Conservation (phyloP, 2,113 vertebrate species). For the Syngnathus floridae region DNA sequence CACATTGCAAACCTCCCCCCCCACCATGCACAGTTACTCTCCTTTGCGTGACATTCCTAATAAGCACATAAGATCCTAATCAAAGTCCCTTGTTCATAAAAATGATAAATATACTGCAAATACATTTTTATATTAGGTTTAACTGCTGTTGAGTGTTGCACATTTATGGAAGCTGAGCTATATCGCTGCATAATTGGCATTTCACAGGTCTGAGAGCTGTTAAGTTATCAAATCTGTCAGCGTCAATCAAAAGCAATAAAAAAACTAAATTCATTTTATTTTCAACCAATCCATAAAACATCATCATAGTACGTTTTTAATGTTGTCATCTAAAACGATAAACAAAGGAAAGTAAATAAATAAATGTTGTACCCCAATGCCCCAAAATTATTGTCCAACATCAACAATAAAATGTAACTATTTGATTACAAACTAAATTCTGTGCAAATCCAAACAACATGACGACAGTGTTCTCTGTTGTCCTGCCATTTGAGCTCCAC, state of each 20-base stretch:
- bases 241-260: not conserved
- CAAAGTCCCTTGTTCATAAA: not conserved
- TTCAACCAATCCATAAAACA: no score
- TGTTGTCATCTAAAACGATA: no score
- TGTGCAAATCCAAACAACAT: not conserved
- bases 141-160: not conserved
- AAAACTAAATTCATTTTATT: not conserved
- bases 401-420: not conserved
- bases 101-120: not conserved
- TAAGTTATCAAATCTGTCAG: not conserved
- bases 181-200: not conserved
- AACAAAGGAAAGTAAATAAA: no score
- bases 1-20: slow-evolving; percentile 40
- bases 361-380: no score
- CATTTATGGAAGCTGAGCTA: not conserved
- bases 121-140: not conserved
- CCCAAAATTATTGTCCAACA: not conserved
- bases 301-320: no score
- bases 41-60: not conserved
- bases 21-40: not conserved
- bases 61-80: not conserved
- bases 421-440: not conserved
- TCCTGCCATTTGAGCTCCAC: slow-evolving; percentile 3
- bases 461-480: not conserved
- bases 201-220: not conserved